Conservation (phyloP, 2,113 vertebrate genomes). For the Indicator maculatus region DNA sequence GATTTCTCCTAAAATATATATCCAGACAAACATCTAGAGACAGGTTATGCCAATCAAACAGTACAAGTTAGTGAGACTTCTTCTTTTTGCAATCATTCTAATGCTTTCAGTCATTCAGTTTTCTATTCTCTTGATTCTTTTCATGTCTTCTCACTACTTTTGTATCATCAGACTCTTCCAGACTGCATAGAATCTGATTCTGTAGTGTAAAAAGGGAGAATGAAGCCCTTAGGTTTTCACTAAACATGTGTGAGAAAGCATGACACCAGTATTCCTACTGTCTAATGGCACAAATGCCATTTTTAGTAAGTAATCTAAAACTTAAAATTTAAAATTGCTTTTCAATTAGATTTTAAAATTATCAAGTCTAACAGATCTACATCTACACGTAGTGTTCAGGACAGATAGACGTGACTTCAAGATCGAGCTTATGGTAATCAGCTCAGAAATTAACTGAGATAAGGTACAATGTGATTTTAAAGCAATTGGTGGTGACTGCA, state of each 20-base stretch:
- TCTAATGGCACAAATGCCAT: neutral
- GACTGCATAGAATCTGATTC: neutral
- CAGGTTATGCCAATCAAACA: neutral
- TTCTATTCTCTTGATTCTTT: neutral
- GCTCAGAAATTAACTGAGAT: neutral
- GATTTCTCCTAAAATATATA: slow-evolving; percentile 9
- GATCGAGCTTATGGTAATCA: neutral
- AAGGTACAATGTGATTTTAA: neutral
- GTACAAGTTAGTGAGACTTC: neutral
- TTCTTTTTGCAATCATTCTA: neutral
- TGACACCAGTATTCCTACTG: neutral
- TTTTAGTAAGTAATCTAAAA: neutral
- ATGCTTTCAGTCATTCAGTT: neutral
- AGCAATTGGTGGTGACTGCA: neutral
- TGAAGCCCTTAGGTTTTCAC: neutral
- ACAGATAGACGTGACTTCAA: neutral
- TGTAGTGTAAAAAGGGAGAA: neutral
- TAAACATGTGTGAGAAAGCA: neutral
- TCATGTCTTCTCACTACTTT: neutral
- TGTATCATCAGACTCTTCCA: neutral
- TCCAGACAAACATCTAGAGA: neutral
- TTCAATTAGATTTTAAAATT: neutral
- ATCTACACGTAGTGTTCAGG: neutral
- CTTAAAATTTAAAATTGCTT: neutral
- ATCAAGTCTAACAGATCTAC: neutral